Evolutionary conservation across 2,113 vertebrate genomes (phyloP), one percentile per base, ranked within the genome.

Genomic region (Ondatra zibethicus): DNA sequence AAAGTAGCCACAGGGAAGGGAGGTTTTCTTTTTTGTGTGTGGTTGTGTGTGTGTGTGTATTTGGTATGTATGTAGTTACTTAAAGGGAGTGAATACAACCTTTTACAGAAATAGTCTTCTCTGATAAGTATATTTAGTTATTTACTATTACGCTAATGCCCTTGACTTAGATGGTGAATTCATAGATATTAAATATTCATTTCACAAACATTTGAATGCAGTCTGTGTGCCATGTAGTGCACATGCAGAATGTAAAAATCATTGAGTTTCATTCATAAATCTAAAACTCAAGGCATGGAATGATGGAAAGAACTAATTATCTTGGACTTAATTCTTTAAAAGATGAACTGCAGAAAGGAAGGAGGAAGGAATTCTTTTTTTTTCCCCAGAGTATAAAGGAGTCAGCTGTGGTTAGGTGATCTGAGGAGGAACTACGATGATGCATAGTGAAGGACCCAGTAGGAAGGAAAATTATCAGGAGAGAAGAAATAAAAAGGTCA

Each of bases 1-100:
- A 89, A n/a, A 97, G 88, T 73, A 96, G 77, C 84, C 92, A 90
- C 31, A 42, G 73, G 92, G 39, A 87, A 95, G 93, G 88, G 93
- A 85, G 11, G 0, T 42, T 77, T 76, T 89, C 80, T 76, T 52
- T 10, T 86, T 16, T 91, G 93, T n/a, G 88, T 96, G 88, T 91
- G 61, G 21, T 91, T 3, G 14, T 66, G 19, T 52, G 36, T 39
- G 6, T 68, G 29, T 36, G 17, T 72, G 12, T 29, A 5, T 75
- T 14, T 61, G 19, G 7, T 25, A 21, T 42, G n/a, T 50, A 7
- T 12, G 14, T 39, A 25, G 81, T 87, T 88, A 86, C 96, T 55
- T 36, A n/a, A 61, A 63, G 11, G 93, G 47, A 93, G 39, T 10
- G 75, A 76, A 82, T 87, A 33, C 73, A 75, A 92, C 39, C 55